Evolutionary conservation across 1,140 invertebrate species (phyloP).

Genomic region (Metopolophium dirhodum): DNA sequence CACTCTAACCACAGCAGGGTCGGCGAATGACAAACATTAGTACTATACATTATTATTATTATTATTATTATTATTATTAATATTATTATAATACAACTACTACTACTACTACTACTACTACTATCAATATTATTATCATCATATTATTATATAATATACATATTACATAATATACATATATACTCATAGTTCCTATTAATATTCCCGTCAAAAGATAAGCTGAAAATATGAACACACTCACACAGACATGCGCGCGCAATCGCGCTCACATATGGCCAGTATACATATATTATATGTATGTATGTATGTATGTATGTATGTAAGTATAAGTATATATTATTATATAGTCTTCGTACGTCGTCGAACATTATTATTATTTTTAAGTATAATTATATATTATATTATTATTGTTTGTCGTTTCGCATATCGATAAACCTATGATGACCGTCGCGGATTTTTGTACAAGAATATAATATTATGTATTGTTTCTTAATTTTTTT

Average conservation of each 20-base stretch:
- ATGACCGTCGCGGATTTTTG: not conserved
- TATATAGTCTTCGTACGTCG: not conserved
- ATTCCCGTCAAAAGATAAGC: slow-evolving; percentile 15
- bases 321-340: not conserved
- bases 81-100: too few species aligned
- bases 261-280: not conserved
- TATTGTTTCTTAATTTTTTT: not conserved
- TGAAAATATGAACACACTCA: not conserved
- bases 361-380: not conserved
- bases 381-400: not conserved
- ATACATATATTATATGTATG: not conserved
- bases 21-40: slow-evolving; percentile 45
- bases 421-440: not conserved
- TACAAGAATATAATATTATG: not conserved
- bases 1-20: slow-evolving; percentile 50
- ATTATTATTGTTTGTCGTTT: slow-evolving; percentile 16
- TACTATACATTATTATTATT: not conserved
- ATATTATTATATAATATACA: not conserved
- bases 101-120: not conserved
- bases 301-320: not conserved
- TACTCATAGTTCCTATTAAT: slow-evolving; percentile 46
- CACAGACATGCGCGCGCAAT: not conserved
- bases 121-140: slow-evolving; percentile 5
- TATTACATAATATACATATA: not conserved
- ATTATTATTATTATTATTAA: slow-evolving; percentile 21